Percentiles rank a stretch among this genome's conserved stretches.
phyloP scores from a whole-genome alignment of 23 tunicate genomes.

The Halocynthia roretzi region DNA sequence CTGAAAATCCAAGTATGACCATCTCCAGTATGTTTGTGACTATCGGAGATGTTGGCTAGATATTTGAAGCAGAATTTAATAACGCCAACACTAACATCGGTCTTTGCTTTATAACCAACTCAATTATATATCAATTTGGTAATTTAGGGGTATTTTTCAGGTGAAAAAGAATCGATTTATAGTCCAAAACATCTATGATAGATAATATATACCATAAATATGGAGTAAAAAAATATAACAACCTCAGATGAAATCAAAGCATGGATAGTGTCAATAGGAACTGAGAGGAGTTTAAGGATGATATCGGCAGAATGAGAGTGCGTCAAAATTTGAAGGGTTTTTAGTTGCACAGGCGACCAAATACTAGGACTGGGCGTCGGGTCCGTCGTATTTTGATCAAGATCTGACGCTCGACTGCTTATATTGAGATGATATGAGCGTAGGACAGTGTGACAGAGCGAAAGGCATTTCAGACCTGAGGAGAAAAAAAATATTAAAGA shows the following conservation, averaged over 20 bases:
- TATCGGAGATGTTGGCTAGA: constrained; percentile 50
- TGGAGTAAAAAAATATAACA: not conserved
- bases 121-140: no score
- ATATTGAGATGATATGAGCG: constrained; percentile 4
- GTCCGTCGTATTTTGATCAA: not conserved
- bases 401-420: not conserved
- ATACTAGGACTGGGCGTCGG: not conserved
- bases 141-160: no score
- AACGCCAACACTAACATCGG: no score
- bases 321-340: constrained; percentile 19
- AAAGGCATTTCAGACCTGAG: constrained; percentile 53
- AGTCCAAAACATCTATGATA: not conserved
- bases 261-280: constrained; percentile 42
- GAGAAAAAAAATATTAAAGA: not conserved
- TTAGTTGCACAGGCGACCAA: constrained; percentile 21
- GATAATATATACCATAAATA: not conserved
- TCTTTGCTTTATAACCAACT: no score
- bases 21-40: constrained; percentile 28
- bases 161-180: no score
- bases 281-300: constrained; percentile 40
- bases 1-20: constrained; percentile 53
- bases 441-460: constrained; percentile 53
- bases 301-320: constrained; percentile 42
- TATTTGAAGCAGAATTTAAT: no score
- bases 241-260: constrained; percentile 48